Evolutionary conservation across 2,888 invertebrate species (phyloP).

Genomic region (Stegophylla sp.): DNA sequence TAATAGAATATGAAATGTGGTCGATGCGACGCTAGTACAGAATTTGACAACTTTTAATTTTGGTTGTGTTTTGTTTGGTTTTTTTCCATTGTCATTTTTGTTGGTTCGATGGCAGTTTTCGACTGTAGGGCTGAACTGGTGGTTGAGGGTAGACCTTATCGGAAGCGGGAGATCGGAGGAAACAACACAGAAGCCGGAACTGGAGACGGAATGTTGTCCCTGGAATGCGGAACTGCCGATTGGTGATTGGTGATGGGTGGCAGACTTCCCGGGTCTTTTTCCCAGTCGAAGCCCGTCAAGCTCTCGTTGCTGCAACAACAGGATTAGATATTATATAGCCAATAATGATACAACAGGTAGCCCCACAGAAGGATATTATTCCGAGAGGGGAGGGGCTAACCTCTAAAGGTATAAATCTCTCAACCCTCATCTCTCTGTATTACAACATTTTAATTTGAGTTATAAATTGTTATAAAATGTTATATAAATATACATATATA

Average conservation of each 20-base stretch:
- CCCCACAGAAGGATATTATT: background rate
- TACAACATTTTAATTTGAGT: too few species aligned
- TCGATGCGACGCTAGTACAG: too few species aligned
- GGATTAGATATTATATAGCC: background rate
- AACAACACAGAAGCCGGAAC: conserved; percentile 61
- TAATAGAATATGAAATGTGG: too few species aligned
- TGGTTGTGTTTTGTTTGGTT: too few species aligned
- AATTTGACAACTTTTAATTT: too few species aligned
- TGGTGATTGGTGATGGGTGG: conserved; percentile 46
- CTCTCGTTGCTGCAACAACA: conserved; percentile 39
- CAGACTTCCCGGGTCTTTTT: conserved; percentile 36
- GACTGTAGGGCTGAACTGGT: too few species aligned
- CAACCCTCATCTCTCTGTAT: too few species aligned
- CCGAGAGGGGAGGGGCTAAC: background rate
- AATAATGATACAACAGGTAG: background rate
- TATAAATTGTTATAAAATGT: too few species aligned
- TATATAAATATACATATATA: background rate
- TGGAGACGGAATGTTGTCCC: conserved; percentile 58
- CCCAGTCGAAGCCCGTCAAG: conserved; percentile 33
- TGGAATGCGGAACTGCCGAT: conserved; percentile 1
- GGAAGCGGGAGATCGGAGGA: conserved; percentile 60
- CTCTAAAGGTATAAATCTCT: background rate
- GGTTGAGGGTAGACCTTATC: background rate
- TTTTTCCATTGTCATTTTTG: too few species aligned
- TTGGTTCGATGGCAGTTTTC: too few species aligned